A percentile compares a stretch with the other conserved stretches of the same genome.
Conservation (phyloP, 2,113 vertebrate species). For the Campylomormyrus numenius region DNA sequence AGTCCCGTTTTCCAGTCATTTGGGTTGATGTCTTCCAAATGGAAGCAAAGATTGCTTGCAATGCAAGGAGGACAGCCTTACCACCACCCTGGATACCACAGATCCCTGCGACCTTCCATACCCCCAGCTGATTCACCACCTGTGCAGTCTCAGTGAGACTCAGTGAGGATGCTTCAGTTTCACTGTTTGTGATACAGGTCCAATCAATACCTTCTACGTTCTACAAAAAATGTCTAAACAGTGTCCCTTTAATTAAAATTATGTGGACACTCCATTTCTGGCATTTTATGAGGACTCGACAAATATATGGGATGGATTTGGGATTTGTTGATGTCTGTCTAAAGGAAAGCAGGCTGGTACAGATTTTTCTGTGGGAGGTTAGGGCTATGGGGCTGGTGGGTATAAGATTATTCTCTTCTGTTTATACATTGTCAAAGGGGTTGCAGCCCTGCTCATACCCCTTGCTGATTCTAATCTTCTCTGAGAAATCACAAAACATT, state of each 20-base stretch:
- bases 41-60: too few relatives aligned
- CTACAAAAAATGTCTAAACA: constrained; percentile 39
- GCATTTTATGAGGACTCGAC: constrained; percentile 6
- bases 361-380: not conserved
- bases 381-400: not conserved
- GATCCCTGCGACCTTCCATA: too few relatives aligned
- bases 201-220: constrained; percentile 38
- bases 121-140: not conserved
- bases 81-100: too few relatives aligned
- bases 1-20: too few relatives aligned
- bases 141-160: not conserved
- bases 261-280: constrained; percentile 15
- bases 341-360: constrained; percentile 24
- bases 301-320: constrained; percentile 8
- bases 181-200: not conserved
- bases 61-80: too few relatives aligned
- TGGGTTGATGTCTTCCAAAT: too few relatives aligned
- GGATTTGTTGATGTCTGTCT: constrained; percentile 30
- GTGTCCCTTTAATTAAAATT: constrained; percentile 16
- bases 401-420: constrained; percentile 20
- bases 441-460: constrained; percentile 16
- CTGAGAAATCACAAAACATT: constrained; percentile 22
- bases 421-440: constrained; percentile 26
- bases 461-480: constrained; percentile 31
- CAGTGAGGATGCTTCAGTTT: not conserved